Evolutionary conservation across 2,113 vertebrate species (phyloP).

Genomic region (Vidua chalybeata): DNA sequence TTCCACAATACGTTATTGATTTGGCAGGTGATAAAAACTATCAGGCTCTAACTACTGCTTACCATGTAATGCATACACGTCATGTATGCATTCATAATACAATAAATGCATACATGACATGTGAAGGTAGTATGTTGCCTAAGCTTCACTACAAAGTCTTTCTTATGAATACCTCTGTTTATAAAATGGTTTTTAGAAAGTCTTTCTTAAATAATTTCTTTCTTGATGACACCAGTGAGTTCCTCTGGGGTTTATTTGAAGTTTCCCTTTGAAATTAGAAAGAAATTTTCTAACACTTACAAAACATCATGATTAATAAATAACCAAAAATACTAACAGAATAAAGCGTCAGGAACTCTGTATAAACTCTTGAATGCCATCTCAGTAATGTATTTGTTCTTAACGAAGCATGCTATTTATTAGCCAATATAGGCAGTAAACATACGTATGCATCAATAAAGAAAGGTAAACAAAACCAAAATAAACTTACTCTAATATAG

Average conservation of each 20-base stretch:
- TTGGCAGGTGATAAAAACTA: constrained; percentile 29
- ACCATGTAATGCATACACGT: neutral
- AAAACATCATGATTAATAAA: neutral
- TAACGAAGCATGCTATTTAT: neutral
- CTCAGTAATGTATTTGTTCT: neutral
- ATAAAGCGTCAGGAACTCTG: neutral
- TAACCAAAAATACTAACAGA: neutral
- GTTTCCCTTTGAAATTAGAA: constrained; percentile 41
- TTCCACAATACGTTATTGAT: constrained; percentile 51
- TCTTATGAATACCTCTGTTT: neutral
- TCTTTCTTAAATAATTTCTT: neutral
- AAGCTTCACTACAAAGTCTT: neutral
- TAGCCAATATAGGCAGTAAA: neutral
- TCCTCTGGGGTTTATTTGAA: constrained; percentile 47
- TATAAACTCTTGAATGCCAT: neutral
- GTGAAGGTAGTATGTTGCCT: neutral
- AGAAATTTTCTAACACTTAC: constrained; percentile 5
- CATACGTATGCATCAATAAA: neutral
- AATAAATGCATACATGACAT: neutral
- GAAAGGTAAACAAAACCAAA: neutral
- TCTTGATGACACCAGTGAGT: neutral
- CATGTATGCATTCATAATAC: neutral
- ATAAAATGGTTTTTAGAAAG: neutral
- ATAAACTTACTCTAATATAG: constrained; percentile 88
- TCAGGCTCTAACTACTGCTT: neutral